Conservation (phyloP, 2,113 vertebrate species). For the Abramis brama region DNA sequence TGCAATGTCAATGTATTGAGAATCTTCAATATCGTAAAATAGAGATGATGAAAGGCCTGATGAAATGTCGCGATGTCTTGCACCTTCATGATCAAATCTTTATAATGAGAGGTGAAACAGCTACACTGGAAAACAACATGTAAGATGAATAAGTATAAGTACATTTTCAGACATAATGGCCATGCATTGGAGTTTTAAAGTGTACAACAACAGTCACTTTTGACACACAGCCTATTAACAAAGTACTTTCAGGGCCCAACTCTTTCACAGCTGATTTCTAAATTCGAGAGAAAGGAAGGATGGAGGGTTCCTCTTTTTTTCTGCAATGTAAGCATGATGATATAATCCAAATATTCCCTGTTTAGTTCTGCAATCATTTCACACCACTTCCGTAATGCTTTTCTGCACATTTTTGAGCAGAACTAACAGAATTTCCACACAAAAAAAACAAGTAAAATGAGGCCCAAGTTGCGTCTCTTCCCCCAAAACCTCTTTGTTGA, state of each 20-base stretch:
- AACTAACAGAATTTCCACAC: background rate
- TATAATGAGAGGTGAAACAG: conserved; percentile 35
- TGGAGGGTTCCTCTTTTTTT: background rate
- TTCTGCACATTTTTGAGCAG: background rate
- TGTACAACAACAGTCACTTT: background rate
- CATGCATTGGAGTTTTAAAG: background rate
- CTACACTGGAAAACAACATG: no score
- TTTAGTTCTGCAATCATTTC: conserved; percentile 16
- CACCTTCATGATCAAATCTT: conserved; percentile 48
- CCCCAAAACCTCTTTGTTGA: conserved; percentile 43
- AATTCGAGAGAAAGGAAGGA: background rate
- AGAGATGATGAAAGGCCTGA: background rate
- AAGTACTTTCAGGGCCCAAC: background rate
- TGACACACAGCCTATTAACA: background rate
- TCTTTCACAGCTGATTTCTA: conserved; percentile 28
- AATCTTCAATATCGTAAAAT: background rate
- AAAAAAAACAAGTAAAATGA: no score
- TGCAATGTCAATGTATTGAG: background rate
- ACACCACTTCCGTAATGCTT: background rate
- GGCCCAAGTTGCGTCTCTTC: background rate
- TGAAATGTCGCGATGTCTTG: background rate
- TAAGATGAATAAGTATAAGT: conserved; percentile 48
- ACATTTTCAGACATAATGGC: background rate
- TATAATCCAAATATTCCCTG: conserved; percentile 4
- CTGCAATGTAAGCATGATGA: conserved; percentile 15